Evolutionary conservation across 2,797 vertebrate species (phyloP), one percentile per base, ranked within the genome.

Genomic region (Sebastes melanostomus): DNA sequence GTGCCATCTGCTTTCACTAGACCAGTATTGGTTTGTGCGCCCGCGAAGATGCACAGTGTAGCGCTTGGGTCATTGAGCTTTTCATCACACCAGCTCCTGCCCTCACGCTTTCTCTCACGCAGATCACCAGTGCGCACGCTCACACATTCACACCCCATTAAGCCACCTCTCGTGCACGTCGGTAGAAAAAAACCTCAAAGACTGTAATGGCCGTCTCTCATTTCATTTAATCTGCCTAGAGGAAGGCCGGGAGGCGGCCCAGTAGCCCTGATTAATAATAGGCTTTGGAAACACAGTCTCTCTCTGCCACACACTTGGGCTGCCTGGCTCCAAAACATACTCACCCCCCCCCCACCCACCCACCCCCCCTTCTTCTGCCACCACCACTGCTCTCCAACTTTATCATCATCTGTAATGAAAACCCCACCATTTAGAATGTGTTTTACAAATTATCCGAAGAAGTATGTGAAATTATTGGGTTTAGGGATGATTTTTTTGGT

Each of bases 191-290:
- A 92, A 90, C 88, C 94, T 91, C 91, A 89, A 92, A 92, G 90
- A 90, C 92, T 77, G 82, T 93, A 95, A 94, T 95, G 93, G 91
- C 86, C 77, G 50, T 94, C 91, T 95, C 93, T 94, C 91, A 93
- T 95, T 95, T 95, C 91, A 95, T 94, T 94, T 94, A 94, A 94
- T 95, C 92, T 94, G 90, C 91, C 92, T 88, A 91, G 89, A 94
- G 92, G 93, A 94, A 94, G 90, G 90, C 89, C 90, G 75, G 85
- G 91, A 94, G 93, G 90, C 71, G 65, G 90, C 91, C 92, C 90
- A 92, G 90, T 91, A 93, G 86, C 85, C 89, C 90, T 93, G 91
- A 95, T 95, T 95, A 95, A 94, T 95, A 94, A 95, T 93, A 92
- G 91, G 89, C 85, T 93, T 94, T 94, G 80, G 89, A 93, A 91